Evolutionary conservation across 2,797 vertebrate genomes (phyloP).

Genomic region (Ctenopoma kingsleyae): DNA sequence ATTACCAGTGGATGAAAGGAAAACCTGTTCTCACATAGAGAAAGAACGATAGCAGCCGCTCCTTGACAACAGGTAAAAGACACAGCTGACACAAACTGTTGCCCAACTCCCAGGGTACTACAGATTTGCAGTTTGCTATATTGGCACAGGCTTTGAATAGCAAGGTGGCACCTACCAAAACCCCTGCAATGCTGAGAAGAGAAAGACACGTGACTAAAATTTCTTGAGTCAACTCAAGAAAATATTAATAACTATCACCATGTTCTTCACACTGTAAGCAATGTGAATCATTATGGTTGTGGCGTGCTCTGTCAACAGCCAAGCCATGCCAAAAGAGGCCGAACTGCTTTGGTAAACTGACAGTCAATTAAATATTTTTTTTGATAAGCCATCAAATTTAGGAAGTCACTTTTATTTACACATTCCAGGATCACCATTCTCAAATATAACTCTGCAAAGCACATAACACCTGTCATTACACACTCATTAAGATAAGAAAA

Average conservation of each 20-base stretch:
- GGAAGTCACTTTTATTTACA: neutral
- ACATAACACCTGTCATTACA: neutral
- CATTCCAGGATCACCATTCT: neutral
- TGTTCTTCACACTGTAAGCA: slow-evolving; percentile 23
- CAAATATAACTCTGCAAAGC: neutral
- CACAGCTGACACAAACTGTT: slow-evolving; percentile 64
- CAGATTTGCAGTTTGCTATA: slow-evolving; percentile 40
- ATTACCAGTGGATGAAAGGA: slow-evolving; percentile 12
- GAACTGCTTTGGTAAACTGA: neutral
- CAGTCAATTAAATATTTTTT: neutral
- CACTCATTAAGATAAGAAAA: neutral
- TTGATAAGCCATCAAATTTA: neutral
- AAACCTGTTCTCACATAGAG: slow-evolving; percentile 4
- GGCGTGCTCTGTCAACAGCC: slow-evolving; percentile 29
- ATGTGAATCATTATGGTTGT: neutral
- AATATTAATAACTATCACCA: slow-evolving; percentile 30
- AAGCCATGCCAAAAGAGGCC: slow-evolving; percentile 1
- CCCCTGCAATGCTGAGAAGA: slow-evolving; percentile 38
- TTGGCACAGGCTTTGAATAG: slow-evolving; percentile 27
- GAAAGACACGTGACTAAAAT: slow-evolving; percentile 34
- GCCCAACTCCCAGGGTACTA: slow-evolving; percentile 41
- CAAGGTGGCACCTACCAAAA: slow-evolving; percentile 19
- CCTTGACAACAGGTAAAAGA: slow-evolving; percentile 57
- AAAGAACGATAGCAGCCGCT: slow-evolving; percentile 17
- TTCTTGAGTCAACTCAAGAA: slow-evolving; percentile 26